Evolutionary conservation across 2,888 invertebrate species (phyloP).

Genomic region (Thalpophila matura): DNA sequence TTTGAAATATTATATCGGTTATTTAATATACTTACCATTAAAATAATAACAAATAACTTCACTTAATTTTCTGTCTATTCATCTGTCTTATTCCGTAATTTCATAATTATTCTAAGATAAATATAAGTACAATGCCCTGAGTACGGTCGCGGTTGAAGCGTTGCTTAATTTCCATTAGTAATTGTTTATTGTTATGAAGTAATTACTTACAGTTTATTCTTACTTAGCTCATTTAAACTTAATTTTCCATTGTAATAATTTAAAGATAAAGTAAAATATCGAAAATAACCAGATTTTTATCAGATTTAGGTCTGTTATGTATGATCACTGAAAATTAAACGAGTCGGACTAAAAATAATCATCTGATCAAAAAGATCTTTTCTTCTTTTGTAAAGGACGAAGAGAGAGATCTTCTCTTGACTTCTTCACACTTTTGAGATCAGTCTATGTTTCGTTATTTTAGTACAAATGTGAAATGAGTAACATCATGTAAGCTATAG

Average conservation of each 20-base stretch:
- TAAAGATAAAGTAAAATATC: background rate
- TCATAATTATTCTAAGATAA: constrained; percentile 49
- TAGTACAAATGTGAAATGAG: too few species aligned
- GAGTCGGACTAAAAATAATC: too few species aligned
- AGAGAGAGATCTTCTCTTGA: too few species aligned
- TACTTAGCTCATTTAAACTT: background rate
- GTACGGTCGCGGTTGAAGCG: constrained; percentile 30
- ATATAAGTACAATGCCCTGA: constrained; percentile 37
- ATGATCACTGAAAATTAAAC: background rate
- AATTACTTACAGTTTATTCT: constrained; percentile 25
- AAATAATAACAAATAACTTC: constrained; percentile 10
- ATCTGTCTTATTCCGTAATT: constrained; percentile 36
- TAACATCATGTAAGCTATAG: too few species aligned
- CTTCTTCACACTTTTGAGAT: too few species aligned
- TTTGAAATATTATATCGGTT: too few species aligned
- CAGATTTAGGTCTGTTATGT: background rate
- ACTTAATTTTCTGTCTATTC: constrained; percentile 33
- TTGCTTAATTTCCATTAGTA: constrained; percentile 19
- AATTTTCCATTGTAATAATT: background rate
- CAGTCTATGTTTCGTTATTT: too few species aligned
- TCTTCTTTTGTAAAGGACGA: too few species aligned
- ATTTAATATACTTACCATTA: constrained; percentile 2
- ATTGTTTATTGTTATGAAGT: constrained; percentile 29
- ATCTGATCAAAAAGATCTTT: too few species aligned
- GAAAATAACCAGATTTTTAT: background rate